Percentiles rank a stretch among this genome's conserved stretches.
These are phyloP conservation scores for Phrixothrix hirtus DNA, from an alignment of 2,888 invertebrate genomes.

Conservation along the genomic window DNA sequence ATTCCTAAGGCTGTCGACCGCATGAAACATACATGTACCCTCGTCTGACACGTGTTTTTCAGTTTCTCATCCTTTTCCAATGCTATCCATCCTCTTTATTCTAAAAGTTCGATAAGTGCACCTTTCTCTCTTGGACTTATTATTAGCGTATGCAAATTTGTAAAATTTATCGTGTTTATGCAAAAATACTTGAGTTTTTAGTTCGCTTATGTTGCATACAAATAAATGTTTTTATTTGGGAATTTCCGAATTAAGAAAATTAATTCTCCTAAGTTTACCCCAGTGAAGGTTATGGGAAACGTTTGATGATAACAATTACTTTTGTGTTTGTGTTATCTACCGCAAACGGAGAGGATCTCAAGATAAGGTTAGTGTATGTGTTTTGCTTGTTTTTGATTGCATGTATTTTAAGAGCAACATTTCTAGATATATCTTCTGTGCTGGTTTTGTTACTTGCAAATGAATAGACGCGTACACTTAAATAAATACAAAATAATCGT, in stretches of 20 bases:
- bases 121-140: conserved; percentile 34
- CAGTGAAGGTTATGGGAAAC: conserved; percentile 13
- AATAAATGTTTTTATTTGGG: conserved; percentile 47
- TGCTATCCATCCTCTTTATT: conserved; percentile 36
- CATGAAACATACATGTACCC: conserved; percentile 47
- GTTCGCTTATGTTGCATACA: conserved; percentile 45
- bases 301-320: conserved; percentile 17
- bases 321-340: conserved; percentile 15
- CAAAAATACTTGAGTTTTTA: conserved; percentile 50
- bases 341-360: conserved; percentile 17
- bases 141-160: conserved; percentile 52
- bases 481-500: conserved; percentile 7
- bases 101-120: conserved; percentile 20
- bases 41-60: conserved; percentile 53
- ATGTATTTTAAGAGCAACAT: conserved; percentile 20
- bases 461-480: too few species aligned
- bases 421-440: too few species aligned
- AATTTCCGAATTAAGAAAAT: conserved; percentile 50
- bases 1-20: conserved; percentile 46
- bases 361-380: conserved; percentile 23
- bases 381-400: conserved; percentile 16
- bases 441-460: too few species aligned
- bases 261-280: conserved; percentile 37
- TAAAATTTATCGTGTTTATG: conserved; percentile 53
- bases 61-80: conserved; percentile 33